Evolutionary conservation across 2,113 vertebrate species (phyloP), one percentile per base, ranked within the genome.

Genomic region (Ammospiza caudacuta): DNA sequence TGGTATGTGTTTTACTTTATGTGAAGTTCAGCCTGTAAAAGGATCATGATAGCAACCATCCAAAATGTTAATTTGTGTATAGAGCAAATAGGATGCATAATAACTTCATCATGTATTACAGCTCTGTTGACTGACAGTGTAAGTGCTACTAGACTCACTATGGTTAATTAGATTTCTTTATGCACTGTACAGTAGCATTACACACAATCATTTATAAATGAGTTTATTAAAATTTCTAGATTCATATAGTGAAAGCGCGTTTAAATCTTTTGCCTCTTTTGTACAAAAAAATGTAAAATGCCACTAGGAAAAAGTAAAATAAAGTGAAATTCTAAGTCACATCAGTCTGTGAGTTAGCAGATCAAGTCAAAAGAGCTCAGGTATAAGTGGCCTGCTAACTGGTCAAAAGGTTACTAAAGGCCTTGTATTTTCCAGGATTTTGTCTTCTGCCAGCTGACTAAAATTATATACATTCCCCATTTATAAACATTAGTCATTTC

Each of bases 11-110:
- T 96, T 97, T 87, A 95, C 73, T 96, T 70, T 87, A 83, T 96
- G 93, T 96, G 75, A 49, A 95, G 52, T 94, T 88, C 67, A 90
- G 83, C 82, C 82, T 90, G 52, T 94, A 92, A 96, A 96, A 92
- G 44, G 91, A 88, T 97, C 90, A 72, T 86, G 79, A 83, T 68
- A 92, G 41, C 57, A 91, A 78, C 88, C 74, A 92, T 87, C 92
- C 95, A 89, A 96, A 96, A 97, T 96, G 87, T 95, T 95, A 96
- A 95, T 96, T 87, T 97, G 94, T 97, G 90, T 95, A 83, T 67
- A 95, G 82, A 90, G 87, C 75, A 90, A 94, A 97, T 89, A 95
- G 92, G 94, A 93, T 81, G 75, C 77, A 72, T 54, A 81, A 87
- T 93, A 76, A 95, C 95, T 94, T 90, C 95, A 95, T 96, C 88